phyloP scores from a whole-genome alignment of 1,140 invertebrate genomes.

The Gryllus bimaculatus region DNA sequence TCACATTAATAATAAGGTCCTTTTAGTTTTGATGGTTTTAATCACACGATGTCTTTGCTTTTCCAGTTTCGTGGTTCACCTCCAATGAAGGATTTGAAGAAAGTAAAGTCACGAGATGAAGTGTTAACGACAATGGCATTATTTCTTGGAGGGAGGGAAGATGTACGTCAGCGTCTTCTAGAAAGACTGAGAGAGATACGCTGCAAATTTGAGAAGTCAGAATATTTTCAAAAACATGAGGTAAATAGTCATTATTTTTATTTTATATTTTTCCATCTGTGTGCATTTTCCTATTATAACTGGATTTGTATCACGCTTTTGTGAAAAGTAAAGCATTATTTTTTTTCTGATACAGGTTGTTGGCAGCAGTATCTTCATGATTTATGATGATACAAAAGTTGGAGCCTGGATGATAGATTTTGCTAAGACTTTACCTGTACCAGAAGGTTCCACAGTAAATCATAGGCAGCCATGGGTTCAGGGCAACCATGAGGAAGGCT shows the following conservation, averaged over 20 bases:
- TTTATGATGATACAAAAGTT: slow-evolving; percentile 77
- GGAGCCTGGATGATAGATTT: slow-evolving; percentile 96
- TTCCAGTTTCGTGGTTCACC: slow-evolving; percentile 51
- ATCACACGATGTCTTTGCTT: slow-evolving; percentile 1
- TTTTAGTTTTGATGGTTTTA: background rate
- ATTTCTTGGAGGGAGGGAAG: slow-evolving; percentile 60
- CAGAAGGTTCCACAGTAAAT: slow-evolving; percentile 55
- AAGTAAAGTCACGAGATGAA: slow-evolving; percentile 64
- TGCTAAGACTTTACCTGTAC: slow-evolving; percentile 76
- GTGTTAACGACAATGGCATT: slow-evolving; percentile 67
- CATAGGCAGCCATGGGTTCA: slow-evolving; percentile 72
- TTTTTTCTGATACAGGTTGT: slow-evolving; percentile 47
- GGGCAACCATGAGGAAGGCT: slow-evolving; percentile 93
- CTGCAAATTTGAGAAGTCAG: slow-evolving; percentile 66
- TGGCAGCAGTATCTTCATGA: slow-evolving; percentile 88
- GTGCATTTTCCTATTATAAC: background rate
- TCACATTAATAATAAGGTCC: background rate
- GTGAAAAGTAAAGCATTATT: slow-evolving; percentile 18
- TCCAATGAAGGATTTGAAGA: slow-evolving; percentile 66
- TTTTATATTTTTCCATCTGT: background rate
- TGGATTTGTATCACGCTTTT: background rate
- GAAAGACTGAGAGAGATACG: slow-evolving; percentile 67
- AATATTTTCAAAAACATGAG: slow-evolving; percentile 84
- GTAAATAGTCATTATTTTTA: slow-evolving; percentile 38
- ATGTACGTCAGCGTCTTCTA: slow-evolving; percentile 58